Base-by-base conservation (phyloP, 2,888 invertebrate genomes). In the Heliconius ismenius region DNA sequence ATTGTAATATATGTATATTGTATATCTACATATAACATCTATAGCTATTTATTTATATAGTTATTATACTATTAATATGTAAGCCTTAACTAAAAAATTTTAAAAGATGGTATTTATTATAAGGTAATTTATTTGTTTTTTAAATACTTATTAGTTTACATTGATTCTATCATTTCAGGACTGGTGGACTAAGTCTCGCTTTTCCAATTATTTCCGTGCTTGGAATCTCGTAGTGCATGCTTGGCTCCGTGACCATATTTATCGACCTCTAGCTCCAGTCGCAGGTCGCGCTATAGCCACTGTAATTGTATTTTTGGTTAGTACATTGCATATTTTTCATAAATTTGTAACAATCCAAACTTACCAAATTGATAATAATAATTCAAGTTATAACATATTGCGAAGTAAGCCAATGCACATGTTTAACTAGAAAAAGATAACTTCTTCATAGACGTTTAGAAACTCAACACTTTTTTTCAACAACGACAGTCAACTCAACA, bases 151-250 rank as follows among this genome's bases (percentile, higher is more conserved):
- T 36, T 36, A 49, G 6, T 21, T 49, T 21, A 28, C 15, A 15
- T 54, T 54, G 10, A 10, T 65, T 63, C 18, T 21, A 18, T 21
- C 18, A 72, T 86, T 82, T 43, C 86, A 98, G 96, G 98, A 98
- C 85, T 99, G 99, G 99, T 99, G 99, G 99, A 98, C 97, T 75
- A 96, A 97, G 3, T 96, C 96, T 0, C 96, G 96, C n/a, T 98
- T 96, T 89, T 96, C 96, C 0, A 95, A 94, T 21, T 99, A 96
- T 90, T 99, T 98, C 89, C 96, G 98, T n/a, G 97, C 97, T 7
- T 99, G 99, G 99, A 99, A 99, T 89, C 95, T 98, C 24, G 96
- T 99, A 0, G 98, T 99, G 0, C 97, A 99, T 88, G 98, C 98
- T 82, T 99, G 98, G 98, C 95, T 99, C 0, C 97, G 98, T 83